These are phyloP conservation scores for Euglossa dilemma DNA, from an alignment of 1,140 invertebrate species.

Conservation along the genomic window DNA sequence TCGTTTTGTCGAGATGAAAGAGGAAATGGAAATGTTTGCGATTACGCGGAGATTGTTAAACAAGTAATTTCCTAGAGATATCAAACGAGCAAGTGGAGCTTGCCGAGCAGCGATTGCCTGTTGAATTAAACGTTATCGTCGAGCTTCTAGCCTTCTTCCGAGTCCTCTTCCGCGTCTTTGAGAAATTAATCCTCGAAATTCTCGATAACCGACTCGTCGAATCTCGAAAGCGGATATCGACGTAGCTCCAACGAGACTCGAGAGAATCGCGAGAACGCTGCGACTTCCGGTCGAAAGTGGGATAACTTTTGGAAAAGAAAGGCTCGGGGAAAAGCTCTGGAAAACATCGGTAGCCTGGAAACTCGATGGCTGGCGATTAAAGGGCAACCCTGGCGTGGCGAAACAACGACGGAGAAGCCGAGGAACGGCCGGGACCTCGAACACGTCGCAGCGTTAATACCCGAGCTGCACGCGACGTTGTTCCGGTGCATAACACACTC, in stretches of 20 bases:
- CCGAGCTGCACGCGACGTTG: conserved; percentile 27
- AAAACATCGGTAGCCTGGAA: not conserved
- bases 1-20: not conserved
- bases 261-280: too few species aligned
- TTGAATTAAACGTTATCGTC: not conserved
- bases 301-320: not conserved
- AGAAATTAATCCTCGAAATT: too few species aligned
- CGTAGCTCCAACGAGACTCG: too few species aligned
- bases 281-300: too few species aligned
- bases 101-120: not conserved
- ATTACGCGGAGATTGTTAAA: not conserved
- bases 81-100: not conserved
- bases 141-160: not conserved
- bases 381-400: not conserved
- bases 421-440: conserved; percentile 23
- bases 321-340: not conserved
- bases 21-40: not conserved
- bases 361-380: not conserved
- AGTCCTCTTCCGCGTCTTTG: too few species aligned
- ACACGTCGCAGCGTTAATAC: conserved; percentile 30
- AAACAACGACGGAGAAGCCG: conserved; percentile 5
- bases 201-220: too few species aligned
- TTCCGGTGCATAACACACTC: conserved; percentile 44
- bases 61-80: not conserved
- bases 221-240: too few species aligned